Evolutionary conservation across 2,113 vertebrate genomes (phyloP), one percentile per base, ranked within the genome.

Genomic region (Halichoerus grypus): DNA sequence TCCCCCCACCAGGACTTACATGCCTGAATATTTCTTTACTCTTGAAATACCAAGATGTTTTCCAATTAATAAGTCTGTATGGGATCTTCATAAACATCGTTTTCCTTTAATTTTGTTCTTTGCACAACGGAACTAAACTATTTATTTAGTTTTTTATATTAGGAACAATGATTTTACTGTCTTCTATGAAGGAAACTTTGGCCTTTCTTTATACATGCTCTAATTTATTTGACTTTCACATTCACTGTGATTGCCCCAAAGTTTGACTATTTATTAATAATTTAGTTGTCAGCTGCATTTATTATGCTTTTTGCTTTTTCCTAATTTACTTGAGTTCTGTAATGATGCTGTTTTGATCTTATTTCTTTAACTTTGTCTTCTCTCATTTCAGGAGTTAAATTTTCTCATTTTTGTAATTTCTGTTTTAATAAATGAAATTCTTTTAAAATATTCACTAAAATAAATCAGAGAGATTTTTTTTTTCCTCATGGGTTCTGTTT

Each of bases 51-150:
- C 11, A 31, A 55, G 65, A 39, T 6, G n/a, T 55, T 88, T 21
- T 19, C 33, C 24, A 88, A 15, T 22, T 13, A 42, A 14, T 88
- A 21, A 42, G 21, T 59, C 51, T 88, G 51, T 42, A 22, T 59
- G 69, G 16, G 16, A 33, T 19, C 36, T 88, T 21, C 53, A 42
- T 22, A 33, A 88, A 16, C 26, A 57, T 24, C 1, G 0, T 46
- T 77, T 59, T 24, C 55, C 8, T 61, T 76, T n/a, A 5, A 33
- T 42, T 22, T 15, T 74, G 24, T 49, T 46, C 12, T 89, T 77
- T 61, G 55, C 1, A 0, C 61, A 16, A 1, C 4, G 0, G 1
- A n/a, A 49, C 53, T 15, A 12, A 89, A 49, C 5, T 24, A 26
- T 3, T 24, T 42, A 15, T 19, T 22, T 71, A 14, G 13, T 53